These are phyloP conservation scores for Gastracanthus pulcherrimus DNA, from an alignment of 2,888 invertebrate genomes.

Conservation along the genomic window DNA sequence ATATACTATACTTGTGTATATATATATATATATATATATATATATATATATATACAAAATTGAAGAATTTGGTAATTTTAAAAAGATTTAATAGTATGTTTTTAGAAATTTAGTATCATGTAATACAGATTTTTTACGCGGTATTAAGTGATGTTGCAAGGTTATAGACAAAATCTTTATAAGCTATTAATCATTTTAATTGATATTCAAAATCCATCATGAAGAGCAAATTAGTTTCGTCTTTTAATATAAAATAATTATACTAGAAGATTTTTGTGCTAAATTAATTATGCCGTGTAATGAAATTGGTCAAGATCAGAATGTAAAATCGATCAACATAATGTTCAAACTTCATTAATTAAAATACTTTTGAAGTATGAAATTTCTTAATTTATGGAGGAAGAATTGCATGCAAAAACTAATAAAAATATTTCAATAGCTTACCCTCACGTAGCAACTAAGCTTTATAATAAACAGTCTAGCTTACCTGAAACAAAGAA, in stretches of 20 bases:
- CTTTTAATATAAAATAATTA: constrained; percentile 33
- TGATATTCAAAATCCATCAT: not conserved
- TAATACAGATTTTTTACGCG: not conserved
- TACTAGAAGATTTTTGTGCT: not conserved
- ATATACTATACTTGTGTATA: too few relatives aligned
- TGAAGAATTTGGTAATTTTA: too few relatives aligned
- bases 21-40: too few relatives aligned
- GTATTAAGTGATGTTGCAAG: constrained; percentile 1
- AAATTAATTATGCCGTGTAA: constrained; percentile 3
- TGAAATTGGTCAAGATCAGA: constrained; percentile 9
- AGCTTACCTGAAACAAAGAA: constrained; percentile 18
- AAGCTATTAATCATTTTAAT: constrained; percentile 20
- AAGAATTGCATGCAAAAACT: too few relatives aligned
- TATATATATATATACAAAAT: too few relatives aligned
- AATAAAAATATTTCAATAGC: not conserved
- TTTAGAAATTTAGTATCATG: too few relatives aligned
- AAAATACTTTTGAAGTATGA: not conserved
- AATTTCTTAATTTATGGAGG: not conserved
- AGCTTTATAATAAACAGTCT: not conserved
- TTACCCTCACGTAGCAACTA: not conserved
- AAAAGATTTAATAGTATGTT: too few relatives aligned
- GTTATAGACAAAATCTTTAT: not conserved
- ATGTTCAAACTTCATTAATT: constrained; percentile 9
- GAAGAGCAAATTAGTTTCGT: constrained; percentile 1
- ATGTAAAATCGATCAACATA: not conserved